Evolutionary conservation across 2,888 invertebrate species (phyloP), one percentile per base, ranked within the genome.

Genomic region (Cristatella mucedo): DNA sequence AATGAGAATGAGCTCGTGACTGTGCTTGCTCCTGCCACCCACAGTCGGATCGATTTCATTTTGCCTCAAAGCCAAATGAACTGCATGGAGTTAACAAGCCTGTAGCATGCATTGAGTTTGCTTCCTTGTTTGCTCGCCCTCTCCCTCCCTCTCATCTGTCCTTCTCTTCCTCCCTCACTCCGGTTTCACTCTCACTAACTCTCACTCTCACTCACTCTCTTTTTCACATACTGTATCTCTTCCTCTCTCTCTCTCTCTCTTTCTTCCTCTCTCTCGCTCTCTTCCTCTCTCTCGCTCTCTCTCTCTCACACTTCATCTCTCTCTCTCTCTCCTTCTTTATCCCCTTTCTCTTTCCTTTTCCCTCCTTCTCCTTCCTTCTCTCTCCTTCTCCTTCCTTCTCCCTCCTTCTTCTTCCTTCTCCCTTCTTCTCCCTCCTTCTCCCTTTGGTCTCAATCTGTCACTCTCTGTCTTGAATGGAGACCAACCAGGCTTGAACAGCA

Each of bases 151-250:
- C n/a, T 40, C 20, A 33, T 11, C 32, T 37, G 9, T 40, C 20
- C 37, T 13, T 36, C 37, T 42, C 6, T 20, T 33, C 40, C 21
- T 38, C 33, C 37, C 29, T 37, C 40, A 38, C 30, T 22, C 21
- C 29, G 9, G 30, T 34, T 22, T 18, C 40, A 24, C 34, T 22
- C 24, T 30, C 24, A 18, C 21, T 30, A 24, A 30, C 21, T 13
- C 30, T 21, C 31, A 13, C 31, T 21, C 36, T 29, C 29, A n/a
- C 39, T 16, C 22, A 19, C 20, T 18, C 19, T 18, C 3, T 36
- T 15, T 6, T 11, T 9, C 4, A 2, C 13, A 15, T 22, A 5
- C 33, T 9, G 20, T 41, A 11, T 32, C 2, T 15, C 19, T 21
- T 40, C 19, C 33, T 13, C 6, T n/a, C 13, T 16, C 3, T 13